Evolutionary conservation across 2,797 vertebrate species (phyloP).

Genomic region (Bufotes viridis): DNA sequence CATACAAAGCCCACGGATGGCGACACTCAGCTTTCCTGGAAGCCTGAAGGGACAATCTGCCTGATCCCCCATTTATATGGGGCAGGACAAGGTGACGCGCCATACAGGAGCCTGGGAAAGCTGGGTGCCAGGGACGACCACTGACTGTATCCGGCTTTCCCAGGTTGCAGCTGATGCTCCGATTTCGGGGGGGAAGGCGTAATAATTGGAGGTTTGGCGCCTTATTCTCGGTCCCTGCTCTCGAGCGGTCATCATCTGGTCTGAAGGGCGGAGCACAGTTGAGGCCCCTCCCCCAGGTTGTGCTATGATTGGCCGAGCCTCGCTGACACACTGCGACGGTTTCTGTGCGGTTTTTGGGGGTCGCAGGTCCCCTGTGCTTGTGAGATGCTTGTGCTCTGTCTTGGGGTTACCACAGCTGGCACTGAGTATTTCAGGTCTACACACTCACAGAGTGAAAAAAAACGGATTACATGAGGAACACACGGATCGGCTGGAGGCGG

Average conservation of each 20-base stretch:
- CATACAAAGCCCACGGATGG: neutral
- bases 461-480: neutral
- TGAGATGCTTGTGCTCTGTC: constrained; percentile 45
- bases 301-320: neutral
- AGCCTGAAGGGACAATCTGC: neutral
- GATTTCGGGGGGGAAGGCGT: too few relatives aligned
- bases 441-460: neutral
- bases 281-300: neutral
- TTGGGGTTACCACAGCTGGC: neutral
- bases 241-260: neutral
- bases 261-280: neutral
- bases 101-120: neutral
- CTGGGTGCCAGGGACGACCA: neutral
- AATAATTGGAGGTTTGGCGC: neutral
- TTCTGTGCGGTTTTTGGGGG: constrained; percentile 3
- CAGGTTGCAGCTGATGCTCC: too few relatives aligned
- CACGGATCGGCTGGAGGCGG: neutral
- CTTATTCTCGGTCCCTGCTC: neutral
- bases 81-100: neutral
- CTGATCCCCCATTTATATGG: too few relatives aligned
- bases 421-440: neutral
- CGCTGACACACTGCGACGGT: constrained; percentile 2
- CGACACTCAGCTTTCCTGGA: neutral
- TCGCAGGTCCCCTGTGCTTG: constrained; percentile 39
- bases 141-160: too few relatives aligned